Evolutionary conservation across 2,797 vertebrate species (phyloP), one percentile per base, ranked within the genome.

Genomic region (Sparus aurata): DNA sequence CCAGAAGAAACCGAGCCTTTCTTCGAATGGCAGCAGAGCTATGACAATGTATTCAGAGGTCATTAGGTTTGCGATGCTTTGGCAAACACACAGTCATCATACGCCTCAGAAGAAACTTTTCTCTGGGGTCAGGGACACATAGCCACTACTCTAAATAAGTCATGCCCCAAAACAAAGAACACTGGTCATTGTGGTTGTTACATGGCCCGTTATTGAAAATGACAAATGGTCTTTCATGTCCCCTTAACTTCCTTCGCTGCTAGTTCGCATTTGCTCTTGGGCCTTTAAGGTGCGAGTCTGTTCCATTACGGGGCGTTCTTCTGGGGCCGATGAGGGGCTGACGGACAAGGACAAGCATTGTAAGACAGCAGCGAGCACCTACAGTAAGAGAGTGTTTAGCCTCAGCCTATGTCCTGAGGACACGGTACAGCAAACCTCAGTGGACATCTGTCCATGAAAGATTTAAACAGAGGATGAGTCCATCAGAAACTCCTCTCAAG

Each of bases 401-500:
- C 95, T 75, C 89, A 89, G 96, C 96, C 96, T 85, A 95, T 95
- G 96, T 96, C 94, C 94, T 89, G 72, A 93, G 94, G 94, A 96
- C 93, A 94, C 89, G 89, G 90, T 91, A 92, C 87, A 91, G 91
- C 93, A 96, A 96, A 94, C 94, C 95, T 95, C 95, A 91, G 80
- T 41, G 87, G 93, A 94, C 94, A 91, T 92, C 92, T 93, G 92
- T 93, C 92, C 93, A 97, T 96, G 89, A 97, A 97, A 97, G 95
- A 97, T 97, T 97, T 94, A 97, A 93, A 91, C 23, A 6, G 85
- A 90, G 90, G 92, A 95, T 80, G 86, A 84, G 90, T 90, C 94
- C 93, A 95, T 96, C 95, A 75, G 55, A 93, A 91, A 73, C 22
- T 64, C 66, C 59, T 83, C 71, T 73, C 66, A 67, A 82, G 71